Conservation (phyloP, 2,888 invertebrate species). For the Leptinotarsa juncta region DNA sequence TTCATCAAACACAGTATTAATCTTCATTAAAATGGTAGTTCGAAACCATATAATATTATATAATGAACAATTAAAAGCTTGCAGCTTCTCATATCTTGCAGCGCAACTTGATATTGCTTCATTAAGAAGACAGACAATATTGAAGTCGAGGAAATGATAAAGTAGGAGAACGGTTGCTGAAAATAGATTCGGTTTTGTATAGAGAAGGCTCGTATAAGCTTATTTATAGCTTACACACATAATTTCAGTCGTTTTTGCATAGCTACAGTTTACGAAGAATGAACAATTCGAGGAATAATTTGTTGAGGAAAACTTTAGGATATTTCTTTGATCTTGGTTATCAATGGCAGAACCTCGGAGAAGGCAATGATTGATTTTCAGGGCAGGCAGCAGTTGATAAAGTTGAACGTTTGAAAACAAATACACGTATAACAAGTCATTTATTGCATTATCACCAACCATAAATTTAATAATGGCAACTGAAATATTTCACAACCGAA, state of each 20-base stretch:
- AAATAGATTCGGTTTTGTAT: slow-evolving; percentile 31
- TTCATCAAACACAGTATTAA: slow-evolving; percentile 57
- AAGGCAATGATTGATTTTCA: neutral
- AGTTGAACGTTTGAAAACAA: no score
- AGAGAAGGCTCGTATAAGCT: slow-evolving; percentile 19
- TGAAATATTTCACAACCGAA: no score
- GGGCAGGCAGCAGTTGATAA: no score
- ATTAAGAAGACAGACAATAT: slow-evolving; percentile 40
- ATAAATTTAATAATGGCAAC: no score
- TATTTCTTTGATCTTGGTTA: neutral
- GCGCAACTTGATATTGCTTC: slow-evolving; percentile 23
- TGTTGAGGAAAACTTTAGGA: neutral
- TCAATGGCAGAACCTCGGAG: neutral
- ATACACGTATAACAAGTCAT: no score
- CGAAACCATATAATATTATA: slow-evolving; percentile 52
- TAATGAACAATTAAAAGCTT: slow-evolving; percentile 56
- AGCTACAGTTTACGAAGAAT: slow-evolving; percentile 2
- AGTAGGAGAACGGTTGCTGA: slow-evolving; percentile 32
- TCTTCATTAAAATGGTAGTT: slow-evolving; percentile 59
- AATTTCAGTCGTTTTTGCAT: slow-evolving; percentile 16
- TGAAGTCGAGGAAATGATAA: slow-evolving; percentile 40
- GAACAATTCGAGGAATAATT: slow-evolving; percentile 12
- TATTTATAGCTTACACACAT: slow-evolving; percentile 25
- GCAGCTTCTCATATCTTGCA: slow-evolving; percentile 24
- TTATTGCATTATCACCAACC: no score